Evolutionary conservation across 2,113 vertebrate genomes (phyloP).

Genomic region (Sarotherodon lohbergeri): DNA sequence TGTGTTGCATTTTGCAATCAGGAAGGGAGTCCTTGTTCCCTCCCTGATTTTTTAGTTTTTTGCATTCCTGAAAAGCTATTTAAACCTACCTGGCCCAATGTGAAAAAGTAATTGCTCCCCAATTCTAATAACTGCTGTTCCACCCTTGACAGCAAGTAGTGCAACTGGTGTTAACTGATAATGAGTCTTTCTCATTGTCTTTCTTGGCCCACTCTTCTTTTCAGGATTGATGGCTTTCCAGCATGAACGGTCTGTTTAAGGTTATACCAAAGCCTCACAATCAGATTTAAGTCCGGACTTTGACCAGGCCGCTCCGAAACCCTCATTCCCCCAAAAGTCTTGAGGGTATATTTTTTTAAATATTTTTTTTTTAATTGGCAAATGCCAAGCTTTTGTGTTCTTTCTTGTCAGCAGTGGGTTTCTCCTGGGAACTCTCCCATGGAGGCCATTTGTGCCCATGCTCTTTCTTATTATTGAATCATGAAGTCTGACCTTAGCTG

Average conservation of each 20-base stretch:
- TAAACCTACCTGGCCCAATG: rapidly evolving
- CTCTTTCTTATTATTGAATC: neutral
- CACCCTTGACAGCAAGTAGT: neutral
- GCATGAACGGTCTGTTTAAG: neutral
- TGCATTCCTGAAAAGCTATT: neutral
- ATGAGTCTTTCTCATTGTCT: neutral
- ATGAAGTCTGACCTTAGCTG: neutral
- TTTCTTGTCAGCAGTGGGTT: neutral
- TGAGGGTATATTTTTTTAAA: neutral
- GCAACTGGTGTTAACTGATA: neutral
- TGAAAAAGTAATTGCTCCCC: neutral
- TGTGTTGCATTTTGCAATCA: neutral
- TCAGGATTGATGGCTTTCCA: neutral
- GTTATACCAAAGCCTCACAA: neutral
- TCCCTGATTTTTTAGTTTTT: neutral
- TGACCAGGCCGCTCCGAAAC: neutral
- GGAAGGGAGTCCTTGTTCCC: neutral
- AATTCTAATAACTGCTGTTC: neutral
- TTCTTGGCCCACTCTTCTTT: neutral
- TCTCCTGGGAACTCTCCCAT: neutral
- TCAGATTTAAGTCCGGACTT: rapidly evolving
- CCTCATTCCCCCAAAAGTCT: neutral
- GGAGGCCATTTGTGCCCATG: neutral
- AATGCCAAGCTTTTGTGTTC: neutral
- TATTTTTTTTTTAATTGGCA: neutral